A percentile compares a stretch with the other conserved stretches of the same genome.
Conservation (phyloP, 92 coral and sea anemone genomes). For the Hydrozoanthus gracilis region DNA sequence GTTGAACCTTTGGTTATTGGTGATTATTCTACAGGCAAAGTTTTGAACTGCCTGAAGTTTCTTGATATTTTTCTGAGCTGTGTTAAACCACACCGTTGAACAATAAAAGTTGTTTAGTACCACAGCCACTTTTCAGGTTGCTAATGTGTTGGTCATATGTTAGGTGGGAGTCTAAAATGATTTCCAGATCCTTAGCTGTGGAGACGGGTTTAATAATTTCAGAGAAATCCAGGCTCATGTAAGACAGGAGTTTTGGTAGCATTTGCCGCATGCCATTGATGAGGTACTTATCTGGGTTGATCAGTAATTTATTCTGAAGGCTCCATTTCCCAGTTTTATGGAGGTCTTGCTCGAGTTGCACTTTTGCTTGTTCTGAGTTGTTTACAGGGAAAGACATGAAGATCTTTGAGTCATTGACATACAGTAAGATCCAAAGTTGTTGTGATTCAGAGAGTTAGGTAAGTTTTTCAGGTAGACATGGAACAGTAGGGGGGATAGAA, state of each 20-base stretch:
- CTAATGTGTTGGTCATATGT: slow-evolving; percentile 47
- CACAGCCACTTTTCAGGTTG: background rate
- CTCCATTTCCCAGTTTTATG: slow-evolving; percentile 47
- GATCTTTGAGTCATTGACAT: slow-evolving; percentile 56
- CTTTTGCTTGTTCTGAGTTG: slow-evolving; percentile 27
- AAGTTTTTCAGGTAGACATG: background rate
- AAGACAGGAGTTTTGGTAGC: background rate
- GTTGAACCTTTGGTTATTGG: slow-evolving; percentile 35
- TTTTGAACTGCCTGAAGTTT: slow-evolving; percentile 6
- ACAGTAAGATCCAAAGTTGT: background rate
- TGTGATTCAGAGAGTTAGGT: background rate
- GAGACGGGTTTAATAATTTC: slow-evolving; percentile 16
- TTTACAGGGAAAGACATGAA: slow-evolving; percentile 54
- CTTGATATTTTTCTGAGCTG: slow-evolving; percentile 2
- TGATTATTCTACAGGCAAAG: slow-evolving; percentile 25
- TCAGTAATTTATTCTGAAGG: slow-evolving; percentile 46
- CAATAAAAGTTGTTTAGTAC: no score
- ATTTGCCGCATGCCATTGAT: slow-evolving; percentile 25
- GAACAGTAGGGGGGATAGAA: slow-evolving; percentile 37
- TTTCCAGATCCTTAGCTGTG: slow-evolving; percentile 55
- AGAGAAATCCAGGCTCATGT: slow-evolving; percentile 17
- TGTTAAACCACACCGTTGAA: slow-evolving; percentile 29
- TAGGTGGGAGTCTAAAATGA: slow-evolving; percentile 43
- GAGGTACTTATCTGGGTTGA: slow-evolving; percentile 45
- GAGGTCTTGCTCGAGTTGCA: slow-evolving; percentile 50